Base-by-base conservation (phyloP, 2,888 invertebrate species). In the Oligia latruncula region DNA sequence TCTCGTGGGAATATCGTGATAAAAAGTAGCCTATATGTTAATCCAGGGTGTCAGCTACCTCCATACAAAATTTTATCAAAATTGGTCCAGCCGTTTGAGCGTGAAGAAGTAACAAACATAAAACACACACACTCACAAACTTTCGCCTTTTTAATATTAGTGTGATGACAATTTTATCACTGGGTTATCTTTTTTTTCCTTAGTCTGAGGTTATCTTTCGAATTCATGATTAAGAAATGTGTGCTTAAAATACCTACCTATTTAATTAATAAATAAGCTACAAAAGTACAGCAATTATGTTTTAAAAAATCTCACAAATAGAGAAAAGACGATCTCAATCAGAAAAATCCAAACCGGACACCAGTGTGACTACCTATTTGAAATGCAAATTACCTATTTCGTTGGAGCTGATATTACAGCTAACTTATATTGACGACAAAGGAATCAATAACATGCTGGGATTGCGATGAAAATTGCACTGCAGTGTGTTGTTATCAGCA, bases 111-210 rank as follows among this genome's bases (percentile, higher is more conserved):
- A 55, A 29, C 29, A 29, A 29, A 29, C 29, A 29, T 29, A 29
- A 29, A 29, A 29, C 29, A 29, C 29, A 29, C 29, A 29, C 29
- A 29, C 29, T 29, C 29, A 29, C 29, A 29, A 29, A 29, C 29
- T 29, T 29, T 29, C 29, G 29, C 29, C 29, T 29, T 29, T 29
- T 29, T 29, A 29, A 29, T 29, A 29, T 29, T 29, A 29, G 29
- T 29, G 1, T 29, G 29, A 58, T 58, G 35, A 58, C 62, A 55
- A 70, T 77, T 77, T 81, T 81, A 82, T 81, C 81, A 77, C 1
- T 49, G 29, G 55, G 29, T 81, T 82, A 82, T 81, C 81, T 64
- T 55, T 68, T 29, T 29, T 29, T 29, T 29, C 29, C 29, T 29
- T 29, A 29, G 29, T 29, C 29, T 29, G 29, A 40, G 55, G 29